Conservation (phyloP, 2,797 vertebrate species). For the Sebastes iracundus region DNA sequence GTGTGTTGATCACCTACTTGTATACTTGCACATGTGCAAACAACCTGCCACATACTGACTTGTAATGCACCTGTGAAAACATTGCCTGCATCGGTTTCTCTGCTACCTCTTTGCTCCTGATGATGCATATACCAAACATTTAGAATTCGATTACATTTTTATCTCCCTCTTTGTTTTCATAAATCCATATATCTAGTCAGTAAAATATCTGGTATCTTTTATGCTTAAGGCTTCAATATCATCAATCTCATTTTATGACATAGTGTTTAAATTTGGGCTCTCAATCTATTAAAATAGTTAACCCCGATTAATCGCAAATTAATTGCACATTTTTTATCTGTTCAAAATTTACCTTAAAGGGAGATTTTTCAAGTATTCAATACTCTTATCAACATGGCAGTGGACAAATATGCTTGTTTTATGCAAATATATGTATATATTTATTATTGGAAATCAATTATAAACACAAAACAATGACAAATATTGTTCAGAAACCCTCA, state of each 20-base stretch:
- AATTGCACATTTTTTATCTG: no score
- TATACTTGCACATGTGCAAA: slow-evolving; percentile 12
- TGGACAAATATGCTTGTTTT: no score
- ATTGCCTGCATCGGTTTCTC: background rate
- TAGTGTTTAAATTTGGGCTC: background rate
- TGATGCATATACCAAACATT: background rate
- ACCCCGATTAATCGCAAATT: no score
- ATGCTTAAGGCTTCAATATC: background rate
- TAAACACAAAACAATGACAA: no score
- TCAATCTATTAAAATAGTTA: no score
- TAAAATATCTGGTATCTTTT: background rate
- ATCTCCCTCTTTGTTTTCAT: background rate
- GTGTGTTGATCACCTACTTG: background rate
- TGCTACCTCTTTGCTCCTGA: background rate
- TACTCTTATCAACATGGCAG: no score
- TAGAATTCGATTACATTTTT: background rate
- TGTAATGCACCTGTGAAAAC: slow-evolving; percentile 29
- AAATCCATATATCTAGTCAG: background rate
- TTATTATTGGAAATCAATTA: no score
- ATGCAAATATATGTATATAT: no score
- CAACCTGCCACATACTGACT: slow-evolving; percentile 9
- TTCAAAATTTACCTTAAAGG: no score
- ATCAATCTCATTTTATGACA: background rate
- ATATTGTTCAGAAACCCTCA: no score
- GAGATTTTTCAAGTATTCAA: no score